phyloP scores from a whole-genome alignment of 2,888 invertebrate genomes.

The Deroplatys truncata region DNA sequence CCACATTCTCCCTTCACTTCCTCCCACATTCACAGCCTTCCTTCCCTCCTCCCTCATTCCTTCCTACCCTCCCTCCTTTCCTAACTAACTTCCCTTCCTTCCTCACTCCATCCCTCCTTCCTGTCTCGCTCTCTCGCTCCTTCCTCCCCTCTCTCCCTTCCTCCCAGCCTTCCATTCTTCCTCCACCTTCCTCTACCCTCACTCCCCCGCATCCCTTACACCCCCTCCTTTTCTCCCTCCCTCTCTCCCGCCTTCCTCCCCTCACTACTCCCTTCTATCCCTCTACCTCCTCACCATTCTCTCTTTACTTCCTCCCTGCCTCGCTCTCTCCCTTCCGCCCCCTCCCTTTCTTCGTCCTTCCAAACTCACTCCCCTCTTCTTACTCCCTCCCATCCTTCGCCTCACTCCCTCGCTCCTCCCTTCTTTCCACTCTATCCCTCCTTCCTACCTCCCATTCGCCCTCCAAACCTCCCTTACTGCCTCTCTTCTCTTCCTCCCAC shows the following conservation, averaged over 20 bases:
- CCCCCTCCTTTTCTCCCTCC: neutral
- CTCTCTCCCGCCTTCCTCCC: no score
- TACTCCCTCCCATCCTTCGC: neutral
- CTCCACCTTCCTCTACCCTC: neutral
- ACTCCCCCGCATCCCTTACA: neutral
- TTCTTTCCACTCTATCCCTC: slow-evolving; percentile 22
- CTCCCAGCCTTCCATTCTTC: neutral
- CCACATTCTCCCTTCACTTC: no score
- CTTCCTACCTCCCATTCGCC: neutral
- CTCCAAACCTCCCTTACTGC: neutral
- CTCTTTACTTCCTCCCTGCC: neutral
- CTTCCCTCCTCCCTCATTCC: neutral
- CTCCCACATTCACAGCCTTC: no score
- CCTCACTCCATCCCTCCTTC: no score
- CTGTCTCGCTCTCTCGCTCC: no score
- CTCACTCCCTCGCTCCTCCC: neutral
- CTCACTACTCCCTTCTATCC: neutral
- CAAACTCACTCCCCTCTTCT: neutral
- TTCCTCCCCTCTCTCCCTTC: neutral
- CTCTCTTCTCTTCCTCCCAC: slow-evolving; percentile 17
- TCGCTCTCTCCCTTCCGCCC: neutral
- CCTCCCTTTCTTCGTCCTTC: neutral
- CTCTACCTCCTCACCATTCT: neutral
- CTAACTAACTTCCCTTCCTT: neutral
- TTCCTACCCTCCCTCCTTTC: neutral